Conservation (phyloP, 2,797 vertebrate genomes). For the Tokudaia muenninki region DNA sequence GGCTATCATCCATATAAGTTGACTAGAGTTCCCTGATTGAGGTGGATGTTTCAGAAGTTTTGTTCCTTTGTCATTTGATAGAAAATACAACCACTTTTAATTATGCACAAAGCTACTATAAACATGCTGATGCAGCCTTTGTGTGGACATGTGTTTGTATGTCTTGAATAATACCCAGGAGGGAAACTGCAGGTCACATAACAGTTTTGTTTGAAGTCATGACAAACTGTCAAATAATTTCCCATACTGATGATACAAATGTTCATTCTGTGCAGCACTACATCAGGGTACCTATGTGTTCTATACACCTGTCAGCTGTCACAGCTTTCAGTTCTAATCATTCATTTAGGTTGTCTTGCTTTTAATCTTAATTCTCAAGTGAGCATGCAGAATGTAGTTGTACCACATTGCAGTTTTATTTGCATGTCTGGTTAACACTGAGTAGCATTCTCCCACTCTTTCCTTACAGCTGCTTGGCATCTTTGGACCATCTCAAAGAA, state of each 20-base stretch:
- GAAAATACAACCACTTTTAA: background rate
- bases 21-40: background rate
- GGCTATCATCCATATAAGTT: background rate
- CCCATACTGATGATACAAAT: background rate
- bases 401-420: background rate
- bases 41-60: background rate
- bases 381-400: background rate
- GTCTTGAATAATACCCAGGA: background rate
- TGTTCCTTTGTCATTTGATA: background rate
- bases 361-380: background rate
- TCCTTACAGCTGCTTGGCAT: background rate
- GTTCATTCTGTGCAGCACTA: background rate
- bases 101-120: background rate
- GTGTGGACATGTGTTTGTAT: background rate
- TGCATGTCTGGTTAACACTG: background rate
- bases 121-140: background rate
- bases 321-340: background rate
- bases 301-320: background rate
- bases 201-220: background rate
- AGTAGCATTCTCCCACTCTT: background rate
- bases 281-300: background rate
- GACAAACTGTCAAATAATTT: constrained; percentile 3
- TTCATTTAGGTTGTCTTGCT: background rate
- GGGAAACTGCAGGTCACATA: background rate
- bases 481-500: background rate